Base-by-base conservation (phyloP, 1,140 invertebrate species). In the Drosophila yakuba region DNA sequence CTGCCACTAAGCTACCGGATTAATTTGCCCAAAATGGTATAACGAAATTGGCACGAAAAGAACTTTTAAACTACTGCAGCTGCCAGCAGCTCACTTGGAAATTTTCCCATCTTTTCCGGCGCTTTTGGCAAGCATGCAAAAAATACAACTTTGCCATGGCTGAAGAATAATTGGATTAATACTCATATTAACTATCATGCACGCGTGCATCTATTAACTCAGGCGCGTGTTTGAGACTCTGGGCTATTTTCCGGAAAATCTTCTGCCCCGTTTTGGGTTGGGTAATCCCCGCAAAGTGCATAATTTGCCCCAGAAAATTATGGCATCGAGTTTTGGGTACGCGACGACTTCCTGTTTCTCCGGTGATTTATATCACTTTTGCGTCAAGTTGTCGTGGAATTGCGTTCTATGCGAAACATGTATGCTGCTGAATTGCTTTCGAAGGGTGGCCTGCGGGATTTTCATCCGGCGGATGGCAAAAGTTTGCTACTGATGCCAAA, bases 351-450 rank as follows among this genome's bases (percentile, higher is more conserved):
- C 79, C 84, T 67, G 76, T 88, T 58, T 78, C 52, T 59, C 45
- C 58, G 52, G 55, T 85, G 85, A 89, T 89, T 90, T 89, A 90
- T 90, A 74, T 89, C 48, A 57, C 61, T 77, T 89, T 69, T 75
- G 74, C 77, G 60, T 77, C 64, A 89, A 84, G 80, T 84, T 90
- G 77, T 84, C 84, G 78, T 63, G 80, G 77, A 74, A 69, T 71
- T 60, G 43, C 50, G 35, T 17, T 45, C 69, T 7, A 35, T 32
- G 44, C 25, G 38, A 32, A 45, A 39, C 52, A 45, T 61, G 25
- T 60, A 50, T 55, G 63, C 62, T 61, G 36, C 41, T 43, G 74
- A 79, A 83, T 74, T 51, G 80, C 14, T 39, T 61, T 69, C 48
- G 25, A 32, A 2, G 57, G 32, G n/a, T 1, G 28, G 7, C 59